Percentiles rank a stretch among this genome's conserved stretches.
Conservation (phyloP, 53 echinoderm and acorn worm genomes). For the Pentamera pediparva region DNA sequence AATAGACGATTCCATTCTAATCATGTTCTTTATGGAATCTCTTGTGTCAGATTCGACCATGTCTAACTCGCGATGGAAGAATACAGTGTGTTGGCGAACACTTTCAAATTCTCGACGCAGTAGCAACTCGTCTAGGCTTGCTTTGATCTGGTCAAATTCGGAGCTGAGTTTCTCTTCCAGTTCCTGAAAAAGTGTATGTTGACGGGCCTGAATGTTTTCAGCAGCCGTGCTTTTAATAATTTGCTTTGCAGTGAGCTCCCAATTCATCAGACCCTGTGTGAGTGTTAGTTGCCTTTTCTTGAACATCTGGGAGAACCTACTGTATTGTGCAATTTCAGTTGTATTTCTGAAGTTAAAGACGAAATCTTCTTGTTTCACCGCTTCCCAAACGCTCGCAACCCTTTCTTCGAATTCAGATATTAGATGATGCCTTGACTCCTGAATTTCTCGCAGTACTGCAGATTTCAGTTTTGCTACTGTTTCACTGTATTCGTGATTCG, state of each 20-base stretch:
- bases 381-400: constrained; percentile 7
- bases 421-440: background rate
- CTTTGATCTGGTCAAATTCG: background rate
- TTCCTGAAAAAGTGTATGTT: background rate
- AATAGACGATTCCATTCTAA: background rate
- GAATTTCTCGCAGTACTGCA: background rate
- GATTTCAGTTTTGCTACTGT: constrained; percentile 15
- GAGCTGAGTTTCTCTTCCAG: background rate
- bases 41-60: background rate
- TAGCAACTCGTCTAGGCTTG: background rate
- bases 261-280: background rate
- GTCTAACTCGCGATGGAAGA: background rate
- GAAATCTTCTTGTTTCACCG: constrained; percentile 26
- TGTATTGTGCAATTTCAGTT: constrained; percentile 8
- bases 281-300: background rate
- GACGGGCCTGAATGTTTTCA: background rate
- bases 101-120: background rate
- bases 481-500: constrained; percentile 8
- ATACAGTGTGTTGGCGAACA: constrained; percentile 9
- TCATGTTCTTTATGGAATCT: background rate
- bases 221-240: background rate
- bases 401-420: constrained; percentile 6
- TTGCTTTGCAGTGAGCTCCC: constrained; percentile 9
- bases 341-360: constrained; percentile 11
- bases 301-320: background rate